These are phyloP conservation scores for Chiloscyllium punctatum DNA, from an alignment of 2,797 vertebrate genomes.

Conservation along the genomic window DNA sequence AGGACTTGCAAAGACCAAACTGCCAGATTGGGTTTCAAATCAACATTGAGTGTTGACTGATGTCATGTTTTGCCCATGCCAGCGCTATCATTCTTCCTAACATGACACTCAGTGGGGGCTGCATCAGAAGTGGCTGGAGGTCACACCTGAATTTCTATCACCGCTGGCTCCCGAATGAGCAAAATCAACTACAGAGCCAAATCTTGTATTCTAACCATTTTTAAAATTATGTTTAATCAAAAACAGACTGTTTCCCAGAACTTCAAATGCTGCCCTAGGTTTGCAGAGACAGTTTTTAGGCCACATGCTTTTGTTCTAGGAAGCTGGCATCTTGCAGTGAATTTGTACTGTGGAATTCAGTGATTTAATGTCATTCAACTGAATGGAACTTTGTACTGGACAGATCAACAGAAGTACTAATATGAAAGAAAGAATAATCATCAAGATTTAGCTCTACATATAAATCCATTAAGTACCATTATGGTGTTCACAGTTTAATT, in stretches of 20 bases:
- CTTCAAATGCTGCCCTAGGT: neutral
- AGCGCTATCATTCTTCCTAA: neutral
- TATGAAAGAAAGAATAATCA: neutral
- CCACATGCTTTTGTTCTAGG: neutral
- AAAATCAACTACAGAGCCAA: too few relatives aligned
- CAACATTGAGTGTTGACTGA: neutral
- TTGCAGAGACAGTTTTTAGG: constrained; percentile 25
- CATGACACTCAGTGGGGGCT: too few relatives aligned
- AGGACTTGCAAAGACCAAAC: neutral
- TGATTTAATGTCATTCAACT: neutral
- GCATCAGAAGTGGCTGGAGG: too few relatives aligned
- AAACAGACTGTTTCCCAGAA: neutral
- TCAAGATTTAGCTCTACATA: neutral
- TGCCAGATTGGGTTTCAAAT: neutral
- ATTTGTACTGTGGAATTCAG: neutral
- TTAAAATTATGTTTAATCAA: neutral
- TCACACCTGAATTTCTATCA: too few relatives aligned
- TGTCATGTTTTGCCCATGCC: neutral
- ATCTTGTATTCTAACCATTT: neutral
- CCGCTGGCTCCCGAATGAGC: too few relatives aligned
- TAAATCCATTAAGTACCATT: neutral
- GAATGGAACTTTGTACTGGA: neutral
- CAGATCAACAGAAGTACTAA: neutral
- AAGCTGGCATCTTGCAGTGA: neutral
- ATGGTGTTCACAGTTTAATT: neutral